Conservation (phyloP, 2,797 vertebrate genomes). For the Amniataba percoides region DNA sequence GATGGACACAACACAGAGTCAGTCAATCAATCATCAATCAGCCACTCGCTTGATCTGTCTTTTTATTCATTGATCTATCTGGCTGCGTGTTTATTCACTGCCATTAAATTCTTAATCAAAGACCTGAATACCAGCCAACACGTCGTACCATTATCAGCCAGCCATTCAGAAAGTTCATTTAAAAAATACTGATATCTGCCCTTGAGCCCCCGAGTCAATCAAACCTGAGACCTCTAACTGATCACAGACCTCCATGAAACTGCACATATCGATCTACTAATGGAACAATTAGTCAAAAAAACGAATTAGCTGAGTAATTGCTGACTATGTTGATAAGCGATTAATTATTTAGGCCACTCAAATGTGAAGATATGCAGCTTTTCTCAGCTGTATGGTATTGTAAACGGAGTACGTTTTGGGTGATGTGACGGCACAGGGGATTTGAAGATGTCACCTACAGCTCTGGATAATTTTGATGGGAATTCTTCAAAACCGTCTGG, state of each 20-base stretch:
- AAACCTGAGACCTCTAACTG: neutral
- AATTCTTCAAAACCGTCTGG: neutral
- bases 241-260: neutral
- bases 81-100: conserved; percentile 1
- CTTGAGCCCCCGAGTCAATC: conserved; percentile 12
- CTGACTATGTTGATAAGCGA: too few species aligned
- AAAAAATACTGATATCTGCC: conserved; percentile 15
- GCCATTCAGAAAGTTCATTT: conserved; percentile 13
- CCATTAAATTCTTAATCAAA: conserved; percentile 17
- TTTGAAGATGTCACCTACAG: neutral
- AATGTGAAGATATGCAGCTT: neutral
- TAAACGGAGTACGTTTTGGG: neutral
- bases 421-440: neutral
- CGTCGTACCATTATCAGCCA: conserved; percentile 2
- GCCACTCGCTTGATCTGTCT: neutral
- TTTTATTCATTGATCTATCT: neutral
- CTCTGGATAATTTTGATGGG: neutral
- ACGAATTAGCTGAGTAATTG: neutral
- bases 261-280: neutral
- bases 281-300: neutral
- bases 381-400: neutral
- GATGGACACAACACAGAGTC: neutral
- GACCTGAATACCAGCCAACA: neutral
- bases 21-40: conserved; percentile 15
- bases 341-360: neutral